Conservation (phyloP, 2,113 vertebrate species). For the Octodon degus region DNA sequence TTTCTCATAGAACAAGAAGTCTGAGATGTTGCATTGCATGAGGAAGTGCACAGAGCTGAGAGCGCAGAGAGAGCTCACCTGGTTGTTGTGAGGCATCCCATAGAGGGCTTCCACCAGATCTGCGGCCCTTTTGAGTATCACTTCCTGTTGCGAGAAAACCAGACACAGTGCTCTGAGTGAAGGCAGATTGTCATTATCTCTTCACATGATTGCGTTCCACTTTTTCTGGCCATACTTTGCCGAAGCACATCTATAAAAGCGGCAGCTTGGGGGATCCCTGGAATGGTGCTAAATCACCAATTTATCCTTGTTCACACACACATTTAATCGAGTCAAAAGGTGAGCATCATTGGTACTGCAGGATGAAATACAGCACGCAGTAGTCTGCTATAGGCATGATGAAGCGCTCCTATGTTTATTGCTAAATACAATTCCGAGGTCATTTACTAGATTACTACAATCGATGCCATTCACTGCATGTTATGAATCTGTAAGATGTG, state of each 20-base stretch:
- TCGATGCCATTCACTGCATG: constrained; percentile 85
- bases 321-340: constrained; percentile 87
- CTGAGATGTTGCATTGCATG: accelerated
- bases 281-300: constrained; percentile 82
- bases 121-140: constrained; percentile 96
- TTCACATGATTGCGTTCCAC: background rate
- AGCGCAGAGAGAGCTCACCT: constrained; percentile 86
- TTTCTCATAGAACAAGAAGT: background rate
- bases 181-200: constrained; percentile 64
- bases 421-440: constrained; percentile 85
- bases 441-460: constrained; percentile 87
- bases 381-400: constrained; percentile 81
- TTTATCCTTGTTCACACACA: constrained; percentile 84
- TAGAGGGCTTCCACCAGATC: constrained; percentile 97
- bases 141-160: constrained; percentile 91
- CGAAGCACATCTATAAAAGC: constrained; percentile 68
- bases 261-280: constrained; percentile 68
- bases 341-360: constrained; percentile 83
- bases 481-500: constrained; percentile 86
- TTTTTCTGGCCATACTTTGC: background rate
- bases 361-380: constrained; percentile 86
- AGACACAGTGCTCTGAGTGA: constrained; percentile 74
- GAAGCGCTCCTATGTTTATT: constrained; percentile 86
- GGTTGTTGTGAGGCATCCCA: constrained; percentile 97
- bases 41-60: background rate